phyloP scores from a whole-genome alignment of 2,888 invertebrate species.

The Odontothrips loti region DNA sequence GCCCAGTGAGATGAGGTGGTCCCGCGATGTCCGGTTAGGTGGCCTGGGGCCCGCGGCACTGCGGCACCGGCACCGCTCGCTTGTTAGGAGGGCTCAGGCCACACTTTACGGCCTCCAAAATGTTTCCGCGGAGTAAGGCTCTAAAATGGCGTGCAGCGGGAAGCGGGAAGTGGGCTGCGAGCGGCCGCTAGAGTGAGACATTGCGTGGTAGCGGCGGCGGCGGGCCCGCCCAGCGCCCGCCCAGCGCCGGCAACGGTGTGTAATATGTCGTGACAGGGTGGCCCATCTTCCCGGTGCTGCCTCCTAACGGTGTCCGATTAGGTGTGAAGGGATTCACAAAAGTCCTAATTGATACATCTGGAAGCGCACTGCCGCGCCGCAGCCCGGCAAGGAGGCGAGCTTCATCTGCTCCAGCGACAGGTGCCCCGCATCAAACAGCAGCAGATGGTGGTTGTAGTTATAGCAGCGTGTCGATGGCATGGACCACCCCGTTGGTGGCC shows the following conservation, averaged over 20 bases:
- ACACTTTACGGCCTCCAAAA: neutral
- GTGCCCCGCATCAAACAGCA: neutral
- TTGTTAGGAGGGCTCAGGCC: neutral
- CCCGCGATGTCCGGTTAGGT: neutral
- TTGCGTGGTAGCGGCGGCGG: too few relatives aligned
- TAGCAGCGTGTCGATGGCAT: constrained; percentile 69
- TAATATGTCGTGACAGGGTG: too few relatives aligned
- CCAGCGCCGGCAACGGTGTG: neutral
- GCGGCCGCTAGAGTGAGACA: neutral
- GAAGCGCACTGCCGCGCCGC: too few relatives aligned
- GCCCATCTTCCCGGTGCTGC: too few relatives aligned
- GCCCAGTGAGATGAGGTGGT: neutral
- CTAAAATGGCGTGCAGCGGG: neutral
- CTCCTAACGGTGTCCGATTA: too few relatives aligned
- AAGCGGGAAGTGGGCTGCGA: neutral
- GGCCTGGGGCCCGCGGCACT: too few relatives aligned
- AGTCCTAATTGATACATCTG: too few relatives aligned
- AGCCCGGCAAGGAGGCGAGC: too few relatives aligned
- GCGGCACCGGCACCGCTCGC: neutral
- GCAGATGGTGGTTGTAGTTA: constrained; percentile 40
- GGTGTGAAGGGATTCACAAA: too few relatives aligned
- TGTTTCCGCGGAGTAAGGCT: neutral
- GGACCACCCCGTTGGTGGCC: constrained; percentile 82
- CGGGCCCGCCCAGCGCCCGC: too few relatives aligned
- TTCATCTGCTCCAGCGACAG: neutral